Base-by-base conservation (phyloP, 2,113 vertebrate species). In the Aix galericulata region DNA sequence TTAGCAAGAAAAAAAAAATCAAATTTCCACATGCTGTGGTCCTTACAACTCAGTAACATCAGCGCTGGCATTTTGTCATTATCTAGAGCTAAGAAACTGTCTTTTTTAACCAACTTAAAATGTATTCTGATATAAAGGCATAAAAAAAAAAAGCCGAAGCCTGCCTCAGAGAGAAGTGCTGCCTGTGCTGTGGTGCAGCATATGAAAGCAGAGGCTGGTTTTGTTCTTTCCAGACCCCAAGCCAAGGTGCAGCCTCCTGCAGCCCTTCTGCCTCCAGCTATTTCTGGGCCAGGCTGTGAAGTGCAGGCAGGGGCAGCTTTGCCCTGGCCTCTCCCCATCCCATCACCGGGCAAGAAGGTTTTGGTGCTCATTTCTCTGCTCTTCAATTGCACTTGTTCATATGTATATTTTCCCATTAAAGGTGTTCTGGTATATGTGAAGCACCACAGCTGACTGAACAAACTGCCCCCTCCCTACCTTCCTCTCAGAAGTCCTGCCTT, bases 171-270 rank as follows among this genome's bases (percentile, higher is more conserved):
- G 26, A 83, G 40, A 40, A 44, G 60, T n/a, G 0, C 66, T 84
- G 64, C 56, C 1, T 7, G 0, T 44, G 64, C 46, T 63, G 44
- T 0, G 0, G 46, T 34, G 21, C 11, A 50, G 72, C 60, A 60
- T 3, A 23, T 9, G 48, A 88, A 72, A 56, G 50, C 67, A 73
- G 89, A 86, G 67, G 8, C 58, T 68, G 15, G 3, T 84, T 27
- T 62, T 32, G 68, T 82, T 66, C 50, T 53, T 93, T 58, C 40
- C 22, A 7, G 8, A 31, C 26, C 21, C 27, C 15, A 79, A 32
- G 73, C 52, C 62, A 29, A 26, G 40, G 36, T 69, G 32, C 8
- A 3, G 32, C 71, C 74, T 66, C 81, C 55, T 46, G 34, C 53
- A 34, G 29, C 10, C 34, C 21, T 71, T 23, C 32, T 3, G 7